A percentile compares a stretch with the other conserved stretches of the same genome.
Evolutionary conservation across 2,113 vertebrate species (phyloP).

Genomic region (Sorex fumeus): DNA sequence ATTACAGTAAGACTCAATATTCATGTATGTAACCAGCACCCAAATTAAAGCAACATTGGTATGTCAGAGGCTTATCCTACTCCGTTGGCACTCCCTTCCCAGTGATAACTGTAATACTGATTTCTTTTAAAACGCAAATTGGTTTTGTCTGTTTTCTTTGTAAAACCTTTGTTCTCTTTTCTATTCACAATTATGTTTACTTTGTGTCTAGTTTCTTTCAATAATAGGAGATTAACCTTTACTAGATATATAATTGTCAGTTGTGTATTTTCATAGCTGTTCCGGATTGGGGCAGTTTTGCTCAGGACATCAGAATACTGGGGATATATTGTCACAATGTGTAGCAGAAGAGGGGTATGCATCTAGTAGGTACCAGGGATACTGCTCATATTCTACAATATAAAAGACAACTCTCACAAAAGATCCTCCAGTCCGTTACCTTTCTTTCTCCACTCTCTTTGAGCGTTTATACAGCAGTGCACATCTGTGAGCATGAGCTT

Average conservation of each 20-base stretch:
- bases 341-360: no score
- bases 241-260: neutral
- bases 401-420: no score
- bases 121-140: neutral
- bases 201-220: neutral
- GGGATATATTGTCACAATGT: neutral
- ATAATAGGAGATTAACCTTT: neutral
- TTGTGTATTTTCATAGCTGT: neutral
- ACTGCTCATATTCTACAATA: no score
- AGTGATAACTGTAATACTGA: neutral
- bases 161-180: neutral
- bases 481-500: neutral
- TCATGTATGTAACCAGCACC: neutral
- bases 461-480: no score
- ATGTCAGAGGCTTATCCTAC: neutral
- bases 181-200: neutral
- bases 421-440: no score
- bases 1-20: neutral
- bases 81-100: neutral
- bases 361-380: no score
- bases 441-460: no score
- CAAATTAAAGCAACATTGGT: neutral
- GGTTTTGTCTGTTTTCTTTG: neutral
- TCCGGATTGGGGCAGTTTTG: constrained; percentile 6
- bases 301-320: neutral